Evolutionary conservation across 2,113 vertebrate species (phyloP), one percentile per base, ranked within the genome.

Genomic region (Sylvilagus bachmani): DNA sequence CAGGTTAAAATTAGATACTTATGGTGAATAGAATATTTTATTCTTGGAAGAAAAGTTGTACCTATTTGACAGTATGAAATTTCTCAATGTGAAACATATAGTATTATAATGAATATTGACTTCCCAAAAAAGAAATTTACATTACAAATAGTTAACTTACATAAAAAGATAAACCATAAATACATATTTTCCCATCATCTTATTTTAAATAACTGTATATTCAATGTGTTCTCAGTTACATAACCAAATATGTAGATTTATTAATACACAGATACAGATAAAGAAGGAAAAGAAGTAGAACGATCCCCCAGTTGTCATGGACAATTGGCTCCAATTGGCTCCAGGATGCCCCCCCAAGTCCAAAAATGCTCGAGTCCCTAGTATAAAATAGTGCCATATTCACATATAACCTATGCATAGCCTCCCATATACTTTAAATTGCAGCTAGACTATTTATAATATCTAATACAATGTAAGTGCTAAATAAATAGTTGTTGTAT

Each of bases 1-100:
- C 31, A 93, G 44, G 73, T 94, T 96, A 95, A 97, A 94, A 93
- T 53, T 53, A 95, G 77, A 96, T 84, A 87, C 49, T 95, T 96
- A 91, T 4, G 22, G 49, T 67, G n/a, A 94, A 86, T n/a, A 88
- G 5, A 9, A 61, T 51, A 93, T 73, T 91, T 93, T 79, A 89
- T 84, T 86, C 21, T 77, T 91, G 49, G 86, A 92, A 81, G 88
- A 95, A 91, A 93, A 90, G 21, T 10, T 93, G 19, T 89, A 90
- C 33, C 83, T 95, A 86, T 86, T 78, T 44, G n/a, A 88, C 38
- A 86, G 17, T 80, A 38, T 86, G 51, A 79, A 91, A 84, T 88
- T 70, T 95, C 73, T 64, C 67, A 61, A 90, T 97, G n/a, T 91
- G 53, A 94, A 89, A 55, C 19, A 11, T 87, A 44, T 87, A 88